Evolutionary conservation across 2,888 invertebrate genomes (phyloP).

Genomic region (Anorthoa munda): DNA sequence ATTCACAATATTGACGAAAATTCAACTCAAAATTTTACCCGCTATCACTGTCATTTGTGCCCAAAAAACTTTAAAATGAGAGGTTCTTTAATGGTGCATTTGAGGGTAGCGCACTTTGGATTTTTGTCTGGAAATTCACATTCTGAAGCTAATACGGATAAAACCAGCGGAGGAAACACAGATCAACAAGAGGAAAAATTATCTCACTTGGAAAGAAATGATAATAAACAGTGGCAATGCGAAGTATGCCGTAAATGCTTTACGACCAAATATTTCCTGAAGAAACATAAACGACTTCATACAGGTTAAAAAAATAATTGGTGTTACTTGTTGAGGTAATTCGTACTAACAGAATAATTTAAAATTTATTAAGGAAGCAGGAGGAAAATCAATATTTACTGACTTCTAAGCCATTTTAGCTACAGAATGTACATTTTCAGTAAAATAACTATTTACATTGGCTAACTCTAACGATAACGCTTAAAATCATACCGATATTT

Average conservation of each 20-base stretch:
- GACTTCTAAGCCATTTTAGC: slow-evolving; percentile 26
- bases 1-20: slow-evolving; percentile 91
- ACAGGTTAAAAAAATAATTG: slow-evolving; percentile 92
- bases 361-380: slow-evolving; percentile 17
- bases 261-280: slow-evolving; percentile 97
- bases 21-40: slow-evolving; percentile 80
- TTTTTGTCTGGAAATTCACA: slow-evolving; percentile 80
- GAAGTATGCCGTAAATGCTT: slow-evolving; percentile 96
- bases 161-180: slow-evolving; percentile 56
- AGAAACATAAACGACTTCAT: slow-evolving; percentile 96
- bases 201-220: slow-evolving; percentile 80
- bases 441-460: slow-evolving; percentile 51
- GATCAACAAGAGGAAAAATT: slow-evolving; percentile 72
- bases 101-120: slow-evolving; percentile 94
- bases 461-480: slow-evolving; percentile 56
- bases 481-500: slow-evolving; percentile 15
- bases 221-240: slow-evolving; percentile 96
- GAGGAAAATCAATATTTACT: background rate
- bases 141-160: slow-evolving; percentile 63
- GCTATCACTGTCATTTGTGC: slow-evolving; percentile 94
- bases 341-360: slow-evolving; percentile 84
- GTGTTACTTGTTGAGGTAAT: slow-evolving; percentile 87
- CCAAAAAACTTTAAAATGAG: slow-evolving; percentile 95
- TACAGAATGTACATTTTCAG: slow-evolving; percentile 22
- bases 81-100: slow-evolving; percentile 95